These are phyloP conservation scores for Cettia cetti DNA, from an alignment of 2,113 vertebrate species.

Conservation along the genomic window DNA sequence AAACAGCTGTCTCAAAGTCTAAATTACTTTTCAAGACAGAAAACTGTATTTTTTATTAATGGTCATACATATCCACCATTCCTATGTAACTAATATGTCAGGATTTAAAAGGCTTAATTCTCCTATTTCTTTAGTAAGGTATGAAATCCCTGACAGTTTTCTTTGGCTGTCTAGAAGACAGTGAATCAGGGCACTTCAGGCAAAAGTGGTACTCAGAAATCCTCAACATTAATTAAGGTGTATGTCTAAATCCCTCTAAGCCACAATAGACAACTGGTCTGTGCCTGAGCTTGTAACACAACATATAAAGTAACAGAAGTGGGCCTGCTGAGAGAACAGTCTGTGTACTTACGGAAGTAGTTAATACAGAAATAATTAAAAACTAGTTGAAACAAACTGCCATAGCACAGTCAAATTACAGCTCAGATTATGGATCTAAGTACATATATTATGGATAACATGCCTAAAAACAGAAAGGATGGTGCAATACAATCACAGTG, in stretches of 20 bases:
- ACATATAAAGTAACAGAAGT: not conserved
- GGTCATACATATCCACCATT: not conserved
- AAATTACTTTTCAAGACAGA: constrained; percentile 22
- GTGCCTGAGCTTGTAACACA: not conserved
- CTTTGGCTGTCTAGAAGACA: not conserved
- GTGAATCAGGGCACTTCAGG: not conserved
- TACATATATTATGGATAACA: not conserved
- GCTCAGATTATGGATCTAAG: not conserved
- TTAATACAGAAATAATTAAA: not conserved
- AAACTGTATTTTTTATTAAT: not conserved
- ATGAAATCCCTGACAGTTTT: not conserved
- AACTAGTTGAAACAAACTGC: not conserved
- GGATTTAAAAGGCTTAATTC: not conserved
- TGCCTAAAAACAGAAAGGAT: not conserved
- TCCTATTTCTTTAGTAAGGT: not conserved
- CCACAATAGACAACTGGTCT: not conserved
- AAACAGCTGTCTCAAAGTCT: not conserved
- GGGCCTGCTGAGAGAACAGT: not conserved
- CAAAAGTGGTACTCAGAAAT: not conserved
- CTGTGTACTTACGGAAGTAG: not conserved
- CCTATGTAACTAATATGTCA: not conserved
- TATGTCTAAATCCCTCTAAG: not conserved
- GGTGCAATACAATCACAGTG: not conserved
- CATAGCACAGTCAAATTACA: not conserved
- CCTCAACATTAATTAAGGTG: not conserved